Evolutionary conservation across 1,140 invertebrate genomes (phyloP).

Genomic region (Drosophila oshimai): DNA sequence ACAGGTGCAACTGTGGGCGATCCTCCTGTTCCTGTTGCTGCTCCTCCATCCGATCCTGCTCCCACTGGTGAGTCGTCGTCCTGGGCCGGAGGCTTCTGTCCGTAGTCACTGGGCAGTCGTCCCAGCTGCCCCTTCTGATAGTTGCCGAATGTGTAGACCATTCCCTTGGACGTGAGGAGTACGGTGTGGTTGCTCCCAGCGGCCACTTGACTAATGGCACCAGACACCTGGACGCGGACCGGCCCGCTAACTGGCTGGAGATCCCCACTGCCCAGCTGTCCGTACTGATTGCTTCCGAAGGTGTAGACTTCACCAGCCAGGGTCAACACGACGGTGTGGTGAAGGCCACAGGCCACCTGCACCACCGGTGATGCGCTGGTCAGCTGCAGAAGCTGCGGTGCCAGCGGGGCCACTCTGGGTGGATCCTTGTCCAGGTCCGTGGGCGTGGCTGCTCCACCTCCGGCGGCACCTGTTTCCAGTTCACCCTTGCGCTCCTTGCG

Average conservation of each 20-base stretch:
- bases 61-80: conserved; percentile 14
- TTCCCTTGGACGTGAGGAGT: conserved; percentile 93
- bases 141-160: conserved; percentile 96
- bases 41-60: background rate
- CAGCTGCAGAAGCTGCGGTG: conserved; percentile 90
- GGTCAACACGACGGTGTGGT: conserved; percentile 90
- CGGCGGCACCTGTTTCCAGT: conserved; percentile 62
- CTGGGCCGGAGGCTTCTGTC: conserved; percentile 4
- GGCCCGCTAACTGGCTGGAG: conserved; percentile 89
- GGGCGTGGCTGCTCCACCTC: conserved; percentile 59
- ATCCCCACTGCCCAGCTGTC: conserved; percentile 96
- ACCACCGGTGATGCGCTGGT: conserved; percentile 88
- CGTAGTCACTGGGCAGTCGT: conserved; percentile 83
- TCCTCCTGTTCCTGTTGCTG: conserved; percentile 53
- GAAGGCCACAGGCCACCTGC: conserved; percentile 94
- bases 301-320: conserved; percentile 89
- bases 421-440: conserved; percentile 87
- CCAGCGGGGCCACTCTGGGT: conserved; percentile 86
- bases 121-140: conserved; percentile 97
- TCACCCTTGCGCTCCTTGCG: conserved; percentile 77
- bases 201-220: conserved; percentile 88
- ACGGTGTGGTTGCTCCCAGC: conserved; percentile 98
- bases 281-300: conserved; percentile 97
- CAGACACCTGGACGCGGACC: conserved; percentile 89
- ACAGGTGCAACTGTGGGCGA: conserved; percentile 41